Evolutionary conservation across 2,888 invertebrate species (phyloP).

Genomic region (Troides helena): DNA sequence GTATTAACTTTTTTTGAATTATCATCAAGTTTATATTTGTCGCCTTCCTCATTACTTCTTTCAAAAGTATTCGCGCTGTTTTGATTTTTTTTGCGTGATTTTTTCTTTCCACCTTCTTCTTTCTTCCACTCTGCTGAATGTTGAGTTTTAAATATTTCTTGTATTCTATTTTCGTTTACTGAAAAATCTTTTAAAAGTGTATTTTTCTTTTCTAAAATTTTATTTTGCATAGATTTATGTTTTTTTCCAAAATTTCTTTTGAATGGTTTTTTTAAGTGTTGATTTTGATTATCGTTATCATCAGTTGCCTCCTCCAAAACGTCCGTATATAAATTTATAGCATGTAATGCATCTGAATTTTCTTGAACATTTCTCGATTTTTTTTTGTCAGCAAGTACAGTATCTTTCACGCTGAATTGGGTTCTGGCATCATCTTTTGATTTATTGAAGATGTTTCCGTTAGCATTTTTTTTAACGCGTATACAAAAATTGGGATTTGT

Average conservation of each 20-base stretch:
- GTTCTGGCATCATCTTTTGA: neutral
- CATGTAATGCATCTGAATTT: neutral
- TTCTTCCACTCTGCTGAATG: neutral
- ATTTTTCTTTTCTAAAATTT: neutral
- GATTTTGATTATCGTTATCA: conserved; percentile 7
- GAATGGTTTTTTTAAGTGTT: conserved; percentile 17
- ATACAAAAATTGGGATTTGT: conserved; percentile 1
- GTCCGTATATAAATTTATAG: no score
- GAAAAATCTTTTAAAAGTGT: neutral
- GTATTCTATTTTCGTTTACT: neutral
- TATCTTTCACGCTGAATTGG: neutral
- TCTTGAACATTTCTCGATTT: neutral
- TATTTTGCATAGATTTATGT: conserved; percentile 1
- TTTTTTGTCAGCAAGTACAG: neutral
- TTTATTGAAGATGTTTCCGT: neutral
- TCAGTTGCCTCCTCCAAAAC: no score
- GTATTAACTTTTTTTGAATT: neutral
- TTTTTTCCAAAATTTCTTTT: conserved; percentile 29
- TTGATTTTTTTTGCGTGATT: neutral
- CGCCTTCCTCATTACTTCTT: neutral
- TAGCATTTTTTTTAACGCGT: conserved; percentile 18
- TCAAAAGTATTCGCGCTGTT: neutral
- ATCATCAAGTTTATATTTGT: conserved; percentile 1
- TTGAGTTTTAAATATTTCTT: conserved; percentile 4
- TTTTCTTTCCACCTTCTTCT: neutral